Base-by-base conservation (phyloP, 1,140 invertebrate genomes). In the Lepidurus apus region DNA sequence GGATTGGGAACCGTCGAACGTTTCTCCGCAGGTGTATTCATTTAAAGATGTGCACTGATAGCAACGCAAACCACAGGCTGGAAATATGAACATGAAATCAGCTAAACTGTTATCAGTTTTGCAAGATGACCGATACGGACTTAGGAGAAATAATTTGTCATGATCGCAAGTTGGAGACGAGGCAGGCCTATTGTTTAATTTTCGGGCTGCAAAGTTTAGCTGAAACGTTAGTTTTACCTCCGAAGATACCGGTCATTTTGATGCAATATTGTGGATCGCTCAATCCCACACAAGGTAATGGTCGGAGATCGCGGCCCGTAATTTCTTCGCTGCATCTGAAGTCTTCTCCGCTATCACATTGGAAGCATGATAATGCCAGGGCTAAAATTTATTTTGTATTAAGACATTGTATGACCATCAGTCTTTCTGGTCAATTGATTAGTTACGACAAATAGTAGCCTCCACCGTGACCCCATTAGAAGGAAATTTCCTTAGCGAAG, bases 21-120 rank as follows among this genome's bases (percentile, higher is more conserved):
- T 89, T 85, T 98, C 96, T 82, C 93, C 93, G 86, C 96, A 98
- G 83, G 95, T 92, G 84, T 93, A 93, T 24, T 91, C 90, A 84
- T 93, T 90, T 76, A 90, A 93, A 53, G 95, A 95, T 80, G 89
- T 90, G 87, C 96, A 98, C 83, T 95, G 93, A 85, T 95, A 97
- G 85, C 96, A 98, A 80, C 90, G 86, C 81, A 96, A 90, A 81
- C 89, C 88, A 80, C 84, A 77, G 81, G 85, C 90, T 91, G 76
- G 43, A 82, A 75, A 42, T 73, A n/a, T 21, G n/a, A 26, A 9
- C 11, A 4, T 53, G 21, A 26, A 77, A 77, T 42, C n/a, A 77
- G 53, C 7, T 24, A 21, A 24, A 6, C 26, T 3, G 44, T 26
- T 6, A 13, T 73, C 26, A 73, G 2, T 74, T 10, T 24, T 53